These are phyloP conservation scores for Falco punctatus DNA, from an alignment of 2,113 vertebrate genomes.

Conservation along the genomic window DNA sequence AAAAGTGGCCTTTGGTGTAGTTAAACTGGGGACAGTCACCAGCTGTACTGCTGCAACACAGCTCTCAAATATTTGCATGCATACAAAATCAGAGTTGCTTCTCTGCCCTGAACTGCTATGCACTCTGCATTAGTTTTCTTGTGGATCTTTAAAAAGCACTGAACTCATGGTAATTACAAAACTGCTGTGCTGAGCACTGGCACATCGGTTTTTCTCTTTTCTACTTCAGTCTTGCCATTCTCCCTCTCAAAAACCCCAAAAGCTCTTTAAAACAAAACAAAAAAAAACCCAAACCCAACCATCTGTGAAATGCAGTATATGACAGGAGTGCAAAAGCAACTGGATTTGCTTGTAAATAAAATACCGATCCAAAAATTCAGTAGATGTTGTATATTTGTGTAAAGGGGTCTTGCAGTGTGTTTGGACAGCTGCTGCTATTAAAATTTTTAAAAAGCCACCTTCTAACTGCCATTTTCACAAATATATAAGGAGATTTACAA, in stretches of 20 bases:
- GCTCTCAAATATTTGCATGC: not conserved
- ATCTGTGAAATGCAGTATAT: not conserved
- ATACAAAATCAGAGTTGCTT: not conserved
- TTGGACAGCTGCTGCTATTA: slow-evolving; percentile 70
- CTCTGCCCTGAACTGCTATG: not conserved
- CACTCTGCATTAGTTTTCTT: not conserved
- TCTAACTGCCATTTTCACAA: slow-evolving; percentile 21
- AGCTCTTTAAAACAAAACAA: slow-evolving; percentile 23
- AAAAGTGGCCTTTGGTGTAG: not conserved
- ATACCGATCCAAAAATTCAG: not conserved
- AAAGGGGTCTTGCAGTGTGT: slow-evolving; percentile 40
- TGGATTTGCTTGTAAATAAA: slow-evolving; percentile 25
- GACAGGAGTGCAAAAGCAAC: not conserved
- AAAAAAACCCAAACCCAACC: not conserved
- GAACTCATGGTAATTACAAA: not conserved
- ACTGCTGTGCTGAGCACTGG: not conserved
- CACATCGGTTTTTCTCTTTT: not conserved
- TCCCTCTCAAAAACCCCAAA: not conserved
- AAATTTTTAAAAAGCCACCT: not conserved
- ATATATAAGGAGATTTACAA: not conserved
- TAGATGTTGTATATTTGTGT: slow-evolving; percentile 41
- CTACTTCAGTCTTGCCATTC: not conserved
- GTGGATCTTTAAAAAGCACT: not conserved
- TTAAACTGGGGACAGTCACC: not conserved
- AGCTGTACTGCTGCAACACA: not conserved